Conservation (phyloP, 2,888 invertebrate genomes). For the Plemyria rubiginata region DNA sequence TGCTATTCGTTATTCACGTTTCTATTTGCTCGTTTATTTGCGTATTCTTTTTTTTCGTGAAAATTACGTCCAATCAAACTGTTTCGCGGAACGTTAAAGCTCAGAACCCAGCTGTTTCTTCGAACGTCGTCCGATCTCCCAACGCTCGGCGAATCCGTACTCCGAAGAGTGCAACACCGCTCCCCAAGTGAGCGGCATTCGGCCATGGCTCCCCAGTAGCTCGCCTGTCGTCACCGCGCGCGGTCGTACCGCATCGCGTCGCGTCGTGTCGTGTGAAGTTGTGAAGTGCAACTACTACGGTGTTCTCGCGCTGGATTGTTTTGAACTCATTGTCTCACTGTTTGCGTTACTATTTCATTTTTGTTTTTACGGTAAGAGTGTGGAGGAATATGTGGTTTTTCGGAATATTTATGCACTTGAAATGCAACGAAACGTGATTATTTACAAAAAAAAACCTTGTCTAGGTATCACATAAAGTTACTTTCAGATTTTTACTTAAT, state of each 20-base stretch:
- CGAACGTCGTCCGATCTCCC: conserved; percentile 15
- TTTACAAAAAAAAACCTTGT: no score
- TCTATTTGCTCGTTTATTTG: no score
- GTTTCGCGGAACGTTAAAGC: no score
- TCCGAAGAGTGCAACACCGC: conserved; percentile 56
- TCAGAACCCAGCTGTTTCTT: background rate
- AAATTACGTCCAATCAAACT: no score
- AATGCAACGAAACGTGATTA: conserved; percentile 6
- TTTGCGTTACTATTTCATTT: conserved; percentile 59
- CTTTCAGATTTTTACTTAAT: no score
- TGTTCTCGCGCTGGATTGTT: conserved; percentile 52
- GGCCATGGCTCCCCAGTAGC: conserved; percentile 64
- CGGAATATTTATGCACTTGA: background rate
- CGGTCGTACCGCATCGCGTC: conserved; percentile 16
- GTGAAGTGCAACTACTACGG: conserved; percentile 54
- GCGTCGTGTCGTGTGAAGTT: conserved; percentile 51
- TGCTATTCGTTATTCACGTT: no score
- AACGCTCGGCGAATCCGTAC: conserved; percentile 26
- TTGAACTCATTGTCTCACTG: conserved; percentile 58
- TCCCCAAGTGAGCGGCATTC: conserved; percentile 71
- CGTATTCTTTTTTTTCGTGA: no score
- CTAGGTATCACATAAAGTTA: no score
- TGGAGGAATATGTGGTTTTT: conserved; percentile 8
- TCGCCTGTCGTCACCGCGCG: conserved; percentile 44
- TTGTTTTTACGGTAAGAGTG: conserved; percentile 44